phyloP scores from a whole-genome alignment of 2,113 vertebrate genomes.

The Microcebus griseorufus region DNA sequence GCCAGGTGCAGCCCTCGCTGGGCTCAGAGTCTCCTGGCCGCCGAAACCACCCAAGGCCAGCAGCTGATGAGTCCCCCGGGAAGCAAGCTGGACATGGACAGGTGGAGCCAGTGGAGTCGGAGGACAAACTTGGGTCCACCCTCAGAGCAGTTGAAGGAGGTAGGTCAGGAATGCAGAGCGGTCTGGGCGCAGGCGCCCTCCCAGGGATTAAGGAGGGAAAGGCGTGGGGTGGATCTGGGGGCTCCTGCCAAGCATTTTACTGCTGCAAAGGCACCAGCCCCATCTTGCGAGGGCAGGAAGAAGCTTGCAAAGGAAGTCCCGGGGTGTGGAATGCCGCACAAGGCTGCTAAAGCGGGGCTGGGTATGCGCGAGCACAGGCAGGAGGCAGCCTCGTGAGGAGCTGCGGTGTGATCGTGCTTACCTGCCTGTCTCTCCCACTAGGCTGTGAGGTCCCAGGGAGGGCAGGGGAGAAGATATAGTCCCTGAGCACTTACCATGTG shows the following conservation, averaged over 20 bases:
- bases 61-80: not conserved
- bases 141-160: not conserved
- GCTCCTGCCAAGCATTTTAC: not conserved
- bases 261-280: not conserved
- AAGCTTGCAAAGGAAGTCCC: not conserved
- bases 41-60: not conserved
- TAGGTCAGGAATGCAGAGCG: not conserved
- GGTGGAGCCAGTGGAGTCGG: not conserved
- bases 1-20: not conserved
- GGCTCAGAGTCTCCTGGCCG: not conserved
- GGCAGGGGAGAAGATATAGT: not conserved
- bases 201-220: not conserved
- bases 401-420: not conserved
- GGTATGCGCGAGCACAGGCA: accelerated
- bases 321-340: not conserved
- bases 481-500: not conserved
- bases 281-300: not conserved
- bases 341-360: not conserved
- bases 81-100: not conserved
- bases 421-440: not conserved
- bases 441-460: not conserved
- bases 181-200: not conserved
- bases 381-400: not conserved
- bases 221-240: accelerated
- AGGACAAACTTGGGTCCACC: not conserved